phyloP scores from a whole-genome alignment of 2,888 invertebrate genomes.

The Pantelozetes paolii region DNA sequence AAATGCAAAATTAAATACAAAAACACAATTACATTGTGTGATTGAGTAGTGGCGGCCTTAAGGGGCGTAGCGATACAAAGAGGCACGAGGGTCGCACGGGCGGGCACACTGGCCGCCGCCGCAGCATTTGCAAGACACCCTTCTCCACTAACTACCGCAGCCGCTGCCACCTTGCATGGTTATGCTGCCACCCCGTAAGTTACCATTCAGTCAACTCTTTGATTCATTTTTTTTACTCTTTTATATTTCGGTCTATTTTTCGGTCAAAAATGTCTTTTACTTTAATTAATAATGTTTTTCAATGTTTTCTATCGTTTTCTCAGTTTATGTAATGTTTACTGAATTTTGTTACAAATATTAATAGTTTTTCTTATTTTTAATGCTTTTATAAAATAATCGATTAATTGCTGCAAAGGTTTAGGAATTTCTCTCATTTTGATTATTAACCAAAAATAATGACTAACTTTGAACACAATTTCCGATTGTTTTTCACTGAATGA shows the following conservation, averaged over 20 bases:
- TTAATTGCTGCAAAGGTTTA: not conserved
- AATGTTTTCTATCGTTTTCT: not conserved
- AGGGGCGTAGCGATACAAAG: conserved; percentile 79
- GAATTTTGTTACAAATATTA: not conserved
- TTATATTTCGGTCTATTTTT: not conserved
- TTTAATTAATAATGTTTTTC: not conserved
- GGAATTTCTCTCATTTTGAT: not conserved
- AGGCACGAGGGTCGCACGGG: conserved; percentile 58
- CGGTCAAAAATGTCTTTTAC: not conserved
- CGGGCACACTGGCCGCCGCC: conserved; percentile 62
- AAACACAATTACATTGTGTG: not conserved
- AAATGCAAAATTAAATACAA: not conserved
- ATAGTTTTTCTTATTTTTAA: not conserved
- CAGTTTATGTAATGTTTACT: not conserved
- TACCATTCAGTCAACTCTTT: conserved; percentile 42
- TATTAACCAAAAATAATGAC: not conserved
- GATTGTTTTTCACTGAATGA: conserved; percentile 22
- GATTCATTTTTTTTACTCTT: not conserved
- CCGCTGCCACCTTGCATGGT: conserved; percentile 70
- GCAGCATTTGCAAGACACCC: conserved; percentile 59
- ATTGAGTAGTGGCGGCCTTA: conserved; percentile 64
- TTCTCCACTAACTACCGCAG: conserved; percentile 63
- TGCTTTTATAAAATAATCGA: not conserved
- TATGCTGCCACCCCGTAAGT: conserved; percentile 76
- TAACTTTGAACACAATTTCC: conserved; percentile 2